Evolutionary conservation across 2,797 vertebrate species (phyloP).

Genomic region (Ceryle rudis): DNA sequence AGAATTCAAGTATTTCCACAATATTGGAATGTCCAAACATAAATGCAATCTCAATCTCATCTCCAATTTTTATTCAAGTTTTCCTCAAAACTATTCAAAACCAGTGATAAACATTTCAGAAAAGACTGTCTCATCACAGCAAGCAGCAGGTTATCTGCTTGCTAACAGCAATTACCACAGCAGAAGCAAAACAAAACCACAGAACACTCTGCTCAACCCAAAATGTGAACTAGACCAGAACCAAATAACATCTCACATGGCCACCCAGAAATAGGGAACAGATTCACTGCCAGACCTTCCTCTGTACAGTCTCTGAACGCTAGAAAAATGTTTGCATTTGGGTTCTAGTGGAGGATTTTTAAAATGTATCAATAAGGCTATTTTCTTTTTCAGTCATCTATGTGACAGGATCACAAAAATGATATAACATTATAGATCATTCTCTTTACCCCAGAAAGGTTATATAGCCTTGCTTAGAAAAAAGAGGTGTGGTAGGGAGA

Average conservation of each 20-base stretch:
- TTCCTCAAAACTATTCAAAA: neutral
- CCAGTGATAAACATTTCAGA: neutral
- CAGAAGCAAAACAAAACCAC: neutral
- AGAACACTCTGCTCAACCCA: neutral
- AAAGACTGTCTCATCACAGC: neutral
- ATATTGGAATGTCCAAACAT: neutral
- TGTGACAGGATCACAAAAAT: slow-evolving; percentile 55
- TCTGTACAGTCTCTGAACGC: neutral
- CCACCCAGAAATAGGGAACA: neutral
- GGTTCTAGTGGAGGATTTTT: neutral
- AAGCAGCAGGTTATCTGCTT: neutral
- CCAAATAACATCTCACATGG: neutral
- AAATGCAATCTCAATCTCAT: neutral
- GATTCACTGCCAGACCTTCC: neutral
- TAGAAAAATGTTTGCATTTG: neutral
- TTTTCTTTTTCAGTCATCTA: slow-evolving; percentile 17
- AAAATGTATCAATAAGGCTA: neutral
- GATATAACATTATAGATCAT: slow-evolving; percentile 29
- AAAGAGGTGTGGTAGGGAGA: neutral
- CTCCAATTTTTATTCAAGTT: neutral
- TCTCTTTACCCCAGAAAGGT: slow-evolving; percentile 50
- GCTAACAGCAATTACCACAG: neutral
- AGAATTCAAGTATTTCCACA: neutral
- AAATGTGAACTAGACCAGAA: neutral
- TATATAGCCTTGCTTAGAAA: neutral